A percentile compares a stretch with the other conserved stretches of the same genome.
phyloP scores from a whole-genome alignment of 2,797 vertebrate genomes.

The Lacerta viridis region DNA sequence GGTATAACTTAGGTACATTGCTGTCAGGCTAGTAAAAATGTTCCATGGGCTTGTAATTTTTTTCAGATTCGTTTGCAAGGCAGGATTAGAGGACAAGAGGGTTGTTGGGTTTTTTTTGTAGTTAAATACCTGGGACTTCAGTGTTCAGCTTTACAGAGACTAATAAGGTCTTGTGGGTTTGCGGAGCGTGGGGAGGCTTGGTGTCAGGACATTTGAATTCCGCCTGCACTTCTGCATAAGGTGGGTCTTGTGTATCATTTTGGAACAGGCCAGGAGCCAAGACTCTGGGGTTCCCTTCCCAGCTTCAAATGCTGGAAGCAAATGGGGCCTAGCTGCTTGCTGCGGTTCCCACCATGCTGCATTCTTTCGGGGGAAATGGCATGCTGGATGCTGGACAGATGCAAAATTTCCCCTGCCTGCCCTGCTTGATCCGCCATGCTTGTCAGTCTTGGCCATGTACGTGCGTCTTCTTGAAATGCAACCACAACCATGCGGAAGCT shows the following conservation, averaged over 20 bases:
- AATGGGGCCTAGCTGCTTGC: neutral
- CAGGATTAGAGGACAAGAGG: neutral
- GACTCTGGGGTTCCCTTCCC: neutral
- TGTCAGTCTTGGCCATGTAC: neutral
- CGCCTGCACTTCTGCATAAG: slow-evolving; percentile 15
- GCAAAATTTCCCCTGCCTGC: neutral
- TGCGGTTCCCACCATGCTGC: neutral
- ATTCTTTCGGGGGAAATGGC: slow-evolving; percentile 2
- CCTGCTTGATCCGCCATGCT: neutral
- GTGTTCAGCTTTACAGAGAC: neutral
- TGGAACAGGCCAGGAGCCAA: slow-evolving; percentile 13
- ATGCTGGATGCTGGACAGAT: neutral
- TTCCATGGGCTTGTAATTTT: neutral
- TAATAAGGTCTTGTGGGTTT: slow-evolving; percentile 11
- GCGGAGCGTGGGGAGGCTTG: neutral
- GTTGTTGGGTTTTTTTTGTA: neutral
- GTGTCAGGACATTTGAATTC: neutral
- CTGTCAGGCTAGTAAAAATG: neutral
- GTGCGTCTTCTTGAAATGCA: neutral
- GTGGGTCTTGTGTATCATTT: slow-evolving; percentile 1
- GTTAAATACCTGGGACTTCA: neutral
- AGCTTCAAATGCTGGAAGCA: slow-evolving; percentile 1
- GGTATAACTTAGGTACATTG: neutral
- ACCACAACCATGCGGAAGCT: neutral
- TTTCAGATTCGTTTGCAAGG: neutral